Base-by-base conservation (phyloP, 2,113 vertebrate species). In the Mastomys natalensis region DNA sequence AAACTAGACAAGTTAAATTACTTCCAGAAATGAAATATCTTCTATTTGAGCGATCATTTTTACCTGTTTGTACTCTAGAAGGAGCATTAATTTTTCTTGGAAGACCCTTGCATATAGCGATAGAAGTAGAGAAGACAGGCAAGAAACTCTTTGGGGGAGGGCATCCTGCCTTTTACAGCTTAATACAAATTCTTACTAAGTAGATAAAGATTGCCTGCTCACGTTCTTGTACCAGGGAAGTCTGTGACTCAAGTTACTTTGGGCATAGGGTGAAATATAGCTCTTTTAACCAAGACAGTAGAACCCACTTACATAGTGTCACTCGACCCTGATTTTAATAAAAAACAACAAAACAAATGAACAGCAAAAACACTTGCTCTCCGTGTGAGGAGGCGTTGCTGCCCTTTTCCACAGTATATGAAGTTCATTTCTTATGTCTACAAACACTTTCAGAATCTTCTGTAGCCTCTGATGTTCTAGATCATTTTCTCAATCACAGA, bases 391-490 rank as follows among this genome's bases (percentile, higher is more conserved):
- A 84, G 43, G 31, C 7, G 70, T 10, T 37, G 11, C 48, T 74
- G 70, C 37, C 51, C 74, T 60, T n/a, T 51, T 72, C 55, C 3
- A 45, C 1, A 21, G 43, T 11, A 19, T 82, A 55, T 74, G 2
- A 13, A 70, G 73, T 45, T 90, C 10, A 17, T 40, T 90, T 85
- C 37, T 66, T 31, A 37, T 74, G 68, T 73, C 34, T 87, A 48
- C 15, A 96, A 91, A 91, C 48, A 60, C 22, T 51, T 74, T 91
- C 77, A 91, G 78, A 84, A 55, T 87, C 72, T 53, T 78, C 37
- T 10, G 3, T 87, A 21, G 87, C 48, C 2, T 31, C 10, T 82
- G 15, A 72, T 31, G 48, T 4, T 93, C 40, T 82, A 26, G 77
- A 45, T n/a, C 74, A 89, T 62, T 78, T 19, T 11, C 62, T 81